Evolutionary conservation across 2,797 vertebrate genomes (phyloP), one percentile per base, ranked within the genome.

Genomic region (Jordanella pulchra): DNA sequence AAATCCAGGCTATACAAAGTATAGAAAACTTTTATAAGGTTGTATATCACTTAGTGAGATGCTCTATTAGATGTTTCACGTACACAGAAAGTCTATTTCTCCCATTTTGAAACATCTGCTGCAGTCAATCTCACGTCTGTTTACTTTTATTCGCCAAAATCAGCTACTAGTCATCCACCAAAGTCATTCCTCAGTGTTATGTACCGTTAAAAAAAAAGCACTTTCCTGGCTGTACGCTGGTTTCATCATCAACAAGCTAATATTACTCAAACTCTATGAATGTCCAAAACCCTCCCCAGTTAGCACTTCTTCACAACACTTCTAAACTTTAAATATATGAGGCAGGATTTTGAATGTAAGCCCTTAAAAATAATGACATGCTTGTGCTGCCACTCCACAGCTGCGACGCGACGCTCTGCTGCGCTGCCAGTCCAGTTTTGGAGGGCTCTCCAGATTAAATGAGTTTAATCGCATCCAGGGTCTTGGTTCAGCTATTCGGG

Each of bases 241-340:
- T 93, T 91, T 93, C 89, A 90, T 90, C 86, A 91, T 89, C 89
- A 89, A 87, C 80, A 80, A 65, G 84, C 83, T 84, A 84, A 84
- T 84, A 79, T 86, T 68, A 85, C 85, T 74, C 80, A 91, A 86
- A 82, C 78, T 72, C 78, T 81, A 39, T 75, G 76, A 88, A 84
- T 69, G 75, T 82, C 82, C 82, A 63, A 83, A 80, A 71, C 68
- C 78, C 86, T 78, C 69, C 50, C 85, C 84, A 83, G 79, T 92
- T 89, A 84, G 86, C 83, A 85, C 82, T 81, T 89, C 79, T 91
- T 84, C 75, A 87, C 77, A 67, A 85, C 44, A 15, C 74, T 82
- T 79, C 76, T 73, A 75, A 76, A 68, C 77, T 75, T 75, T 76
- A 80, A 90, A 88, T 87, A 78, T 80, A 84, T 14, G 60, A 80